These are phyloP conservation scores for Operophtera brumata DNA, from an alignment of 2,888 invertebrate genomes.

Conservation along the genomic window DNA sequence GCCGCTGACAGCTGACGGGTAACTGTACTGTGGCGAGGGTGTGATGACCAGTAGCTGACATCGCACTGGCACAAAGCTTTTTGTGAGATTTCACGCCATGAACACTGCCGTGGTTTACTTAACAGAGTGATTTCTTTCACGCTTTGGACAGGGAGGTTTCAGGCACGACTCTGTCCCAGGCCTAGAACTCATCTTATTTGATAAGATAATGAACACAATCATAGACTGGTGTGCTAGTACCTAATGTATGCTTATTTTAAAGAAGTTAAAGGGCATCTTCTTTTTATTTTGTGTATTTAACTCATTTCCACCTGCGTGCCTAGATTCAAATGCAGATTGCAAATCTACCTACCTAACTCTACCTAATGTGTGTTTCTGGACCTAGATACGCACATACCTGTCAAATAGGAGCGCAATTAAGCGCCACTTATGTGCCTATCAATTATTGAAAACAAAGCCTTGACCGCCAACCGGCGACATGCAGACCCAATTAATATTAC, in stretches of 20 bases:
- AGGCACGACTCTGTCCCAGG: no score
- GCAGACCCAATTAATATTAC: constrained; percentile 60
- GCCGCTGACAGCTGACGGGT: constrained; percentile 37
- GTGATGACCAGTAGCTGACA: constrained; percentile 31
- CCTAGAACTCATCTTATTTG: no score
- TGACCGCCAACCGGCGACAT: constrained; percentile 31
- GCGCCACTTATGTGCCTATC: constrained; percentile 31
- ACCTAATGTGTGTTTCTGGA: background rate
- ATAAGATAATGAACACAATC: no score
- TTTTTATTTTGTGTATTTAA: no score
- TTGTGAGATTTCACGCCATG: background rate
- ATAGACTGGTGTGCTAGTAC: no score
- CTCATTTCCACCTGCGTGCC: no score
- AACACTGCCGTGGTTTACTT: background rate
- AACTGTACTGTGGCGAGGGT: constrained; percentile 13
- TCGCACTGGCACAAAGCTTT: constrained; percentile 6
- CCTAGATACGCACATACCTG: constrained; percentile 1
- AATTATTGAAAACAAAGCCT: constrained; percentile 34
- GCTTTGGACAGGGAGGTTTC: background rate
- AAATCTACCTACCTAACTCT: background rate
- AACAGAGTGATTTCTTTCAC: background rate
- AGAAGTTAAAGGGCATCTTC: no score
- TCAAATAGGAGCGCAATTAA: constrained; percentile 19
- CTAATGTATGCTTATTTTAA: no score
- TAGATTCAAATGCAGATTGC: no score